These are phyloP conservation scores for Parotocinclus haroldoi DNA, from an alignment of 2,797 vertebrate species.

Conservation along the genomic window DNA sequence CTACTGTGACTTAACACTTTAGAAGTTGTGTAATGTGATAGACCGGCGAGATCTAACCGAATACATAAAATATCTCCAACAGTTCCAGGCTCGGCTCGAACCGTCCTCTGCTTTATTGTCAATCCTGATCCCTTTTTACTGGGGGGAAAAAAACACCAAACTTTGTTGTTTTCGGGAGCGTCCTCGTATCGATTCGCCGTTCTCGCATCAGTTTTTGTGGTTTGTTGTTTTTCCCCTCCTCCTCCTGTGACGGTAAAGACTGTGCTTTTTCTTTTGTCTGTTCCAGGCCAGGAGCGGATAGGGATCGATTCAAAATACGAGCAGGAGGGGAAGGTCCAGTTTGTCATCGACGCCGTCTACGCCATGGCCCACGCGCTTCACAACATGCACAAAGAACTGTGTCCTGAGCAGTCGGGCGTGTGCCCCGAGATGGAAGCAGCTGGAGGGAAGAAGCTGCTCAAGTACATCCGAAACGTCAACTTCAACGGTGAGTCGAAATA, in stretches of 20 bases:
- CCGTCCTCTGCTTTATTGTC: too few species aligned
- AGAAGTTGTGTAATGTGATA: conserved; percentile 14
- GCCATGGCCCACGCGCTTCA: conserved; percentile 96
- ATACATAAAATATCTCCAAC: conserved; percentile 5
- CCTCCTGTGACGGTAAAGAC: too few species aligned
- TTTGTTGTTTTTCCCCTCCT: too few species aligned
- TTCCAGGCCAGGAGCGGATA: conserved; percentile 92
- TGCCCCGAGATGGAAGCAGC: conserved; percentile 90
- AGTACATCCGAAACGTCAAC: conserved; percentile 89
- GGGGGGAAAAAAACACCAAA: too few species aligned
- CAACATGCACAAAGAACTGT: conserved; percentile 92
- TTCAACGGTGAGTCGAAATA: conserved; percentile 88
- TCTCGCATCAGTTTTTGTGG: too few species aligned
- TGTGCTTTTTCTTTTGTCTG: conserved; percentile 10
- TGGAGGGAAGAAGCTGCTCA: conserved; percentile 87
- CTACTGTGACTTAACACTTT: conserved; percentile 25
- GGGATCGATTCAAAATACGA: conserved; percentile 92
- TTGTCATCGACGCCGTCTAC: conserved; percentile 96
- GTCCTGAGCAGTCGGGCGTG: conserved; percentile 83
- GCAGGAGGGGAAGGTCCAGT: conserved; percentile 98
- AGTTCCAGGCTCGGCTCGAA: neutral
- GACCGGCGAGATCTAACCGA: neutral
- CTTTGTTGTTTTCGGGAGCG: too few species aligned
- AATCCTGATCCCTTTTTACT: too few species aligned
- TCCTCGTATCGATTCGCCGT: too few species aligned